Conservation (phyloP, 1,140 invertebrate genomes). For the Tenebrio molitor region DNA sequence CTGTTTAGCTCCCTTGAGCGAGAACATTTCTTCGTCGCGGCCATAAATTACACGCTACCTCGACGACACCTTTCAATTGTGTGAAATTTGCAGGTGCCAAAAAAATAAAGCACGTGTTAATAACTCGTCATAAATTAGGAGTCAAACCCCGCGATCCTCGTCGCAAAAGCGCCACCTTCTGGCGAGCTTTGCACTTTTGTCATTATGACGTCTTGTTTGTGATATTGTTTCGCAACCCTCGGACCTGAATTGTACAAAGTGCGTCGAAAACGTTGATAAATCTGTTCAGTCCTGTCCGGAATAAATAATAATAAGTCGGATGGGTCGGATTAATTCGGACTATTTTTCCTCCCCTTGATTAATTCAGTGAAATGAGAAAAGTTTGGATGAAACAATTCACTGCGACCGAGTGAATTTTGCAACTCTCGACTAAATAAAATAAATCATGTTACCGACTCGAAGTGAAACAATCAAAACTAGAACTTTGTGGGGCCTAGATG, state of each 20-base stretch:
- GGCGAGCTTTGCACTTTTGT: no score
- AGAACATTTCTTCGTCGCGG: no score
- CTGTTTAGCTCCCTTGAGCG: background rate
- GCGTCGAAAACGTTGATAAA: conserved; percentile 5
- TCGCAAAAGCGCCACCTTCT: no score
- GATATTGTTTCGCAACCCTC: background rate
- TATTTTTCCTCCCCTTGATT: conserved; percentile 25
- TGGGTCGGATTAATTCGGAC: conserved; percentile 1
- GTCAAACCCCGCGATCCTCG: no score
- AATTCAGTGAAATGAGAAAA: conserved; percentile 32
- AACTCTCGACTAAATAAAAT: conserved; percentile 16
- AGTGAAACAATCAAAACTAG: conserved; percentile 11
- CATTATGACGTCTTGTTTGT: conserved; percentile 22
- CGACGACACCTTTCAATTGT: no score
- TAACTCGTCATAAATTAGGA: no score
- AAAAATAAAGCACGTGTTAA: no score
- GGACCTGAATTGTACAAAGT: conserved; percentile 3
- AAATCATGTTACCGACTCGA: background rate
- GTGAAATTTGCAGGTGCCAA: no score
- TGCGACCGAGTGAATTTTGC: conserved; percentile 17
- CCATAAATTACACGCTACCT: no score
- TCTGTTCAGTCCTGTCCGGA: background rate
- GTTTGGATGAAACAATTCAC: conserved; percentile 36
- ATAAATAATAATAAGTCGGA: conserved; percentile 24
- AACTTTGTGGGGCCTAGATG: no score